phyloP scores from a whole-genome alignment of 2,888 invertebrate genomes.

The Phragmatobia fuliginosa region DNA sequence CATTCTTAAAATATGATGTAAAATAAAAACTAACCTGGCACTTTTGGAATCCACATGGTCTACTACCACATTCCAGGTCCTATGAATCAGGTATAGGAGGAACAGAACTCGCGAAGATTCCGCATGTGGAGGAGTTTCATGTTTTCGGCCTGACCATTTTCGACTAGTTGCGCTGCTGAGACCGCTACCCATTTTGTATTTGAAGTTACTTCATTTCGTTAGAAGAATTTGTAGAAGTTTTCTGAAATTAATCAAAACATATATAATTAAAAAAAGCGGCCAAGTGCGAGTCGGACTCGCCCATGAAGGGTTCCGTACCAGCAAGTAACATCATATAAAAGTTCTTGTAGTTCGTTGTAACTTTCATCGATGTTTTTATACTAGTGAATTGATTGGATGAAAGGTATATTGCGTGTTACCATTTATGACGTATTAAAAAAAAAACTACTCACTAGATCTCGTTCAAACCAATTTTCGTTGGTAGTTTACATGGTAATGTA shows the following conservation, averaged over 20 bases:
- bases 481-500: too few relatives aligned
- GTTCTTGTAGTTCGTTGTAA: too few relatives aligned
- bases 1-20: too few relatives aligned
- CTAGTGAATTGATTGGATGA: too few relatives aligned
- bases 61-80: slow-evolving; percentile 90
- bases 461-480: too few relatives aligned
- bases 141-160: slow-evolving; percentile 60
- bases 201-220: slow-evolving; percentile 56
- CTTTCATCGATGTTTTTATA: too few relatives aligned
- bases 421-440: too few relatives aligned
- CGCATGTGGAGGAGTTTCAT: slow-evolving; percentile 70
- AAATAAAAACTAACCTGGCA: slow-evolving; percentile 67
- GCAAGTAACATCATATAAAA: too few relatives aligned
- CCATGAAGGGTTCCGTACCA: too few relatives aligned
- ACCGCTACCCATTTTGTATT: slow-evolving; percentile 71
- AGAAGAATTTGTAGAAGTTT: slow-evolving; percentile 25
- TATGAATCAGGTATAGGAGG: slow-evolving; percentile 89
- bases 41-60: slow-evolving; percentile 87
- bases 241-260: slow-evolving; percentile 32
- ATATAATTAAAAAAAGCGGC: not conserved
- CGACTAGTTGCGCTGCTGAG: slow-evolving; percentile 68
- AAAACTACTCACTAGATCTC: too few relatives aligned
- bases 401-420: too few relatives aligned
- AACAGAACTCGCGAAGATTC: slow-evolving; percentile 88
- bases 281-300: too few relatives aligned